Evolutionary conservation across 1,140 invertebrate genomes (phyloP).

Genomic region (Frieseomelitta varia): DNA sequence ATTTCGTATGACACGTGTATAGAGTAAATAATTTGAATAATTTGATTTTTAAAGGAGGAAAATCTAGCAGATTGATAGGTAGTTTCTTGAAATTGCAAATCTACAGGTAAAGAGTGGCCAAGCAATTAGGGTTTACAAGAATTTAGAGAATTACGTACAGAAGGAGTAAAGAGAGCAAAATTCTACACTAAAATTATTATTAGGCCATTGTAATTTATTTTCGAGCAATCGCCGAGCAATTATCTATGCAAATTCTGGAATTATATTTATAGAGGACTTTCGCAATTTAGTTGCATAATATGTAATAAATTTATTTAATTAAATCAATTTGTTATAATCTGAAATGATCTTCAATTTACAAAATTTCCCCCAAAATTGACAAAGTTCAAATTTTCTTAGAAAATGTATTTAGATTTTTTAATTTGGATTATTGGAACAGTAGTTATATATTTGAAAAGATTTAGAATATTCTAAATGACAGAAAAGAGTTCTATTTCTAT

Average conservation of each 20-base stretch:
- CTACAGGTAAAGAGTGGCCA: background rate
- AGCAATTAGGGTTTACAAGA: background rate
- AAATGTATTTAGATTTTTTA: no score
- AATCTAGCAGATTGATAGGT: background rate
- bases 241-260: background rate
- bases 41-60: background rate
- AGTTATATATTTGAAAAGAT: background rate
- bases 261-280: background rate
- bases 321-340: no score
- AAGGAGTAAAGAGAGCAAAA: background rate
- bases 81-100: slow-evolving; percentile 3
- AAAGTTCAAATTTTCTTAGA: no score
- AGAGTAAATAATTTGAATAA: background rate
- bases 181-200: background rate
- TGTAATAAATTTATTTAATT: no score
- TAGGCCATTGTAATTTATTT: background rate
- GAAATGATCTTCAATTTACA: no score
- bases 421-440: no score
- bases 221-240: slow-evolving; percentile 28
- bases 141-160: background rate
- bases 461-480: background rate
- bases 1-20: background rate
- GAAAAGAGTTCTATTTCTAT: background rate
- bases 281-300: background rate
- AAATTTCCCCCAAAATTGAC: no score